A percentile compares a stretch with the other conserved stretches of the same genome.
phyloP scores from a whole-genome alignment of 2,113 vertebrate species.

The Sturnus vulgaris region DNA sequence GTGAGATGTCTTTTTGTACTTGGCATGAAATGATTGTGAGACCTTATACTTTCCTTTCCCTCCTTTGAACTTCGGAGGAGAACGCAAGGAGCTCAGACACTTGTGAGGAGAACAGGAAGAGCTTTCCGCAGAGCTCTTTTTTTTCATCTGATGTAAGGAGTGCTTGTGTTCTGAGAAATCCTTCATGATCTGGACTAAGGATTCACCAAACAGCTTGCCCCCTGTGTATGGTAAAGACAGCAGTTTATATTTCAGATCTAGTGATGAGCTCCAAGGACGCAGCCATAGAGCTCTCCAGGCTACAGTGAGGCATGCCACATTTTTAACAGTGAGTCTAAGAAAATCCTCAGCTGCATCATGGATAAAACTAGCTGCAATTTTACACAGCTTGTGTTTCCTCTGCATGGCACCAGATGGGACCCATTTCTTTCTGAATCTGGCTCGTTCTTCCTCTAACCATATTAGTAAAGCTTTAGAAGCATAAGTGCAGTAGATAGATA shows the following conservation, averaged over 20 bases:
- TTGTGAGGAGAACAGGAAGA: slow-evolving; percentile 11
- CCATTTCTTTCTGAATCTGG: not conserved
- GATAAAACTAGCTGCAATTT: slow-evolving; percentile 54
- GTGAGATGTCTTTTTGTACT: not conserved
- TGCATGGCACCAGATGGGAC: not conserved
- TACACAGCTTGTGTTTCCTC: not conserved
- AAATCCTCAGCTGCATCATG: slow-evolving; percentile 61
- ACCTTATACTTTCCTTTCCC: slow-evolving; percentile 30
- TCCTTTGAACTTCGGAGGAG: slow-evolving; percentile 28
- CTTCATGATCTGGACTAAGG: slow-evolving; percentile 21
- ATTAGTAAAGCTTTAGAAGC: slow-evolving; percentile 43
- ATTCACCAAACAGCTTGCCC: slow-evolving; percentile 35
- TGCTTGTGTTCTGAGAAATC: not conserved
- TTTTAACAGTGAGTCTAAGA: slow-evolving; percentile 55
- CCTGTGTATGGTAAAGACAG: slow-evolving; percentile 38
- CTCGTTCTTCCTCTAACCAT: slow-evolving; percentile 21
- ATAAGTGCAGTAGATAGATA: slow-evolving; percentile 49
- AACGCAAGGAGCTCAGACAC: not conserved
- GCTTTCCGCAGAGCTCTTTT: not conserved
- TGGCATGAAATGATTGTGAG: slow-evolving; percentile 14
- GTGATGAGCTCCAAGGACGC: not conserved
- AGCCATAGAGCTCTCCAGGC: slow-evolving; percentile 53
- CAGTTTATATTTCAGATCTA: slow-evolving; percentile 11
- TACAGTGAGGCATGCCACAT: slow-evolving; percentile 27
- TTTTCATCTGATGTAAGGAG: not conserved